These are phyloP conservation scores for Callionymus lyra DNA, from an alignment of 2,113 vertebrate species.

Conservation along the genomic window DNA sequence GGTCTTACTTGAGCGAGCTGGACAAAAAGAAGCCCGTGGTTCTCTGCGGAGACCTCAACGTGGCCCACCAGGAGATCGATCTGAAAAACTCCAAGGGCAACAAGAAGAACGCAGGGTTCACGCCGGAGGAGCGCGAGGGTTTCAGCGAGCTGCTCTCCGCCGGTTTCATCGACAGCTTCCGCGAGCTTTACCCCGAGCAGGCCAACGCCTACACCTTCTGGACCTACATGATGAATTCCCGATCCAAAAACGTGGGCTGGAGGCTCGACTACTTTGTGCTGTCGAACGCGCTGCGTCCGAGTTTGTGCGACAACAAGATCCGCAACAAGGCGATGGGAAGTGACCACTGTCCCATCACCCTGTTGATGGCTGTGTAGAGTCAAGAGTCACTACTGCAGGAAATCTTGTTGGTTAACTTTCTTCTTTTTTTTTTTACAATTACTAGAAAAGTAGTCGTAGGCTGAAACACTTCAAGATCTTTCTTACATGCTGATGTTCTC, in stretches of 20 bases:
- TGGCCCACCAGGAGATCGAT: slow-evolving; percentile 84
- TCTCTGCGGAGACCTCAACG: slow-evolving; percentile 84
- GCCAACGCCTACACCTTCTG: slow-evolving; percentile 83
- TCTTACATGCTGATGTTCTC: too few relatives aligned
- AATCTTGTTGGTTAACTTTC: too few relatives aligned
- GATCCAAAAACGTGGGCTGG: slow-evolving; percentile 85
- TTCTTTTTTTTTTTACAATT: too few relatives aligned
- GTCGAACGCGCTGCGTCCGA: slow-evolving; percentile 67
- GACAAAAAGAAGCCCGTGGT: slow-evolving; percentile 77
- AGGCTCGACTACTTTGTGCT: slow-evolving; percentile 85
- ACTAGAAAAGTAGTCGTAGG: too few relatives aligned
- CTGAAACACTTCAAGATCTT: too few relatives aligned
- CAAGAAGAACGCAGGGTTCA: slow-evolving; percentile 84
- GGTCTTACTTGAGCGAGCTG: slow-evolving; percentile 70
- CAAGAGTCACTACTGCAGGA: slow-evolving; percentile 3
- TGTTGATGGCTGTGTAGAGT: slow-evolving; percentile 69
- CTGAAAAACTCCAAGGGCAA: slow-evolving; percentile 85
- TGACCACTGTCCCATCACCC: slow-evolving; percentile 85
- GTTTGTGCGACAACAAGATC: slow-evolving; percentile 84
- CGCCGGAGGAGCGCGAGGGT: slow-evolving; percentile 76
- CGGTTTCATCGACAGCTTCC: slow-evolving; percentile 79
- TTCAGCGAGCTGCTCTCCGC: slow-evolving; percentile 71
- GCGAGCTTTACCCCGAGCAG: slow-evolving; percentile 76
- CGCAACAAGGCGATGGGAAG: slow-evolving; percentile 77
- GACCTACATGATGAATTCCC: slow-evolving; percentile 89